phyloP scores from a whole-genome alignment of 1,140 invertebrate genomes.

The Pachypeltis micranthus region DNA sequence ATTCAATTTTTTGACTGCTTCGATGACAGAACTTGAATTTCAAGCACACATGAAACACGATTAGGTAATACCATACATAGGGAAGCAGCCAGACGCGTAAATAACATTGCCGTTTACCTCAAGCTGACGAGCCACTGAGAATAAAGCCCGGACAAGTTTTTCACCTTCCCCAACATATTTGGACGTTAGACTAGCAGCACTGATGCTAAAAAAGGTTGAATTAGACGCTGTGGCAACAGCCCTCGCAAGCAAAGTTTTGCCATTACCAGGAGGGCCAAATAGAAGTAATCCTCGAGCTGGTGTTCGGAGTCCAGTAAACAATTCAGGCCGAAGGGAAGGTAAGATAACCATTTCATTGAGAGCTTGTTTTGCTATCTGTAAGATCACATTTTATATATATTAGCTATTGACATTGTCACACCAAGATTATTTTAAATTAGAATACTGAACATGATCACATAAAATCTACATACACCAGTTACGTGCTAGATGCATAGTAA shows the following conservation, averaged over 20 bases:
- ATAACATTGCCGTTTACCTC: constrained; percentile 49
- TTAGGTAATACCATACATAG: too few relatives aligned
- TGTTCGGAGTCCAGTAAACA: constrained; percentile 83
- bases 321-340: constrained; percentile 84
- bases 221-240: constrained; percentile 37
- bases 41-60: too few relatives aligned
- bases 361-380: constrained; percentile 79
- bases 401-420: neutral
- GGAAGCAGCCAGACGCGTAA: too few relatives aligned
- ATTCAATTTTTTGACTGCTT: too few relatives aligned
- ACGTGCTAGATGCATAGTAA: too few relatives aligned
- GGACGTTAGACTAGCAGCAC: constrained; percentile 93
- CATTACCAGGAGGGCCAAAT: constrained; percentile 91
- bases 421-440: neutral
- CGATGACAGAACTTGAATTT: too few relatives aligned
- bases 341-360: constrained; percentile 95
- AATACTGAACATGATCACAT: too few relatives aligned
- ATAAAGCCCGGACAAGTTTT: constrained; percentile 90
- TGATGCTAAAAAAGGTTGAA: constrained; percentile 95
- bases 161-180: constrained; percentile 97
- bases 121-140: constrained; percentile 82
- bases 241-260: constrained; percentile 31
- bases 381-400: constrained; percentile 20
- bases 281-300: constrained; percentile 86
- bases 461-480: too few relatives aligned